Evolutionary conservation across 2,113 vertebrate genomes (phyloP).

Genomic region (Gadus macrocephalus): DNA sequence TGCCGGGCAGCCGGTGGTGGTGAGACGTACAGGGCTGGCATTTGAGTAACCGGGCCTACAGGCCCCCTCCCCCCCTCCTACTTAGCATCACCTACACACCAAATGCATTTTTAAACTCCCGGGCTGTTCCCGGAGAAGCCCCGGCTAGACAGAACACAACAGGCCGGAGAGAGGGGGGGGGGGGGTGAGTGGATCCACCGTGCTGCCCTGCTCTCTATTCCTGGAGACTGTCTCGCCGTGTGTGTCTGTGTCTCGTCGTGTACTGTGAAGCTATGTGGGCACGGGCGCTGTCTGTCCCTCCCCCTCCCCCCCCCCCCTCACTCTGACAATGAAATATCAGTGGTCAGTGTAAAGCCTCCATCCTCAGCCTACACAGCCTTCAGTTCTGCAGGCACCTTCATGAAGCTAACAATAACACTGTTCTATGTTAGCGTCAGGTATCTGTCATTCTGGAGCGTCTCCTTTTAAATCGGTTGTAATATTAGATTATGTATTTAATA

Average conservation of each 20-base stretch:
- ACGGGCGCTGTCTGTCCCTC: too few species aligned
- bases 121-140: constrained; percentile 45
- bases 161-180: constrained; percentile 11
- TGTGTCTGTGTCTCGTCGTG: too few species aligned
- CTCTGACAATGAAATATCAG: too few species aligned
- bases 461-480: constrained; percentile 28
- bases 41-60: constrained; percentile 42
- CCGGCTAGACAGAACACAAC: constrained; percentile 45
- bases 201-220: constrained; percentile 52
- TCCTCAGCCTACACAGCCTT: too few species aligned
- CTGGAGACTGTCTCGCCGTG: too few species aligned
- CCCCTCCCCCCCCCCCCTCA: too few species aligned
- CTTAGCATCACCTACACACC: constrained; percentile 30
- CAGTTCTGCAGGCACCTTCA: too few species aligned
- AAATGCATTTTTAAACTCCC: constrained; percentile 66
- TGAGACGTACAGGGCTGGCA: background rate
- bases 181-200: constrained; percentile 61
- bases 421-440: too few species aligned
- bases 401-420: too few species aligned
- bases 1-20: too few species aligned
- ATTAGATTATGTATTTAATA: too few species aligned
- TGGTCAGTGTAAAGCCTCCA: constrained; percentile 6
- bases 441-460: constrained; percentile 19
- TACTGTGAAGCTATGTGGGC: too few species aligned
- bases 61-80: constrained; percentile 4